phyloP scores from a whole-genome alignment of 2,113 vertebrate species.

The Galbula dea region DNA sequence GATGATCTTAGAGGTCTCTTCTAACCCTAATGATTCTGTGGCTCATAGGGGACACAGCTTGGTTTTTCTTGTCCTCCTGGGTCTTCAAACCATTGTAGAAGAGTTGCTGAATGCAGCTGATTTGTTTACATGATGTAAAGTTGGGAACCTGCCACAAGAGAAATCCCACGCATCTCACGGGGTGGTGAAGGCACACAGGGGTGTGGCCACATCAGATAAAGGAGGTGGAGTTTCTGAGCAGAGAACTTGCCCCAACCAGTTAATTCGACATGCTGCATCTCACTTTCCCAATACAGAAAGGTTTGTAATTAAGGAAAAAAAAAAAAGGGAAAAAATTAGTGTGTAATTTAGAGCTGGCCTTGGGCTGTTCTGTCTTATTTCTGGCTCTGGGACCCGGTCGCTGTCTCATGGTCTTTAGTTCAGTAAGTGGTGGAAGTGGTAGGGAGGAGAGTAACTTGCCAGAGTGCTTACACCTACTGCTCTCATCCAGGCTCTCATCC shows the following conservation, averaged over 20 bases:
- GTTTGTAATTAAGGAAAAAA: conserved; percentile 38
- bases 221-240: conserved; percentile 17
- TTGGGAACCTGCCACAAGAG: conserved; percentile 37
- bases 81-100: not conserved
- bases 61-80: not conserved
- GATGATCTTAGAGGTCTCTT: too few species aligned
- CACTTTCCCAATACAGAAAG: conserved; percentile 52
- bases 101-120: not conserved
- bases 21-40: too few species aligned
- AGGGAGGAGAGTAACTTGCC: not conserved
- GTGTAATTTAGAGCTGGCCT: conserved; percentile 25
- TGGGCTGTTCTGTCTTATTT: not conserved
- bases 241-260: conserved; percentile 47
- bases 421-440: not conserved
- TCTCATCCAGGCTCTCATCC: conserved; percentile 34
- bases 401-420: not conserved
- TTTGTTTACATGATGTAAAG: conserved; percentile 46
- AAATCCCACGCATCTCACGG: conserved; percentile 47
- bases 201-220: conserved; percentile 45
- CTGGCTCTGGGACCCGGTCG: not conserved
- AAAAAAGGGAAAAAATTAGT: not conserved
- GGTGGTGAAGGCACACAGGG: not conserved
- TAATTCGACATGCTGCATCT: conserved; percentile 31
- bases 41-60: not conserved
- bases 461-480: conserved; percentile 20